phyloP scores from a whole-genome alignment of 2,888 invertebrate genomes.

The Epiperipatus broadwayi region DNA sequence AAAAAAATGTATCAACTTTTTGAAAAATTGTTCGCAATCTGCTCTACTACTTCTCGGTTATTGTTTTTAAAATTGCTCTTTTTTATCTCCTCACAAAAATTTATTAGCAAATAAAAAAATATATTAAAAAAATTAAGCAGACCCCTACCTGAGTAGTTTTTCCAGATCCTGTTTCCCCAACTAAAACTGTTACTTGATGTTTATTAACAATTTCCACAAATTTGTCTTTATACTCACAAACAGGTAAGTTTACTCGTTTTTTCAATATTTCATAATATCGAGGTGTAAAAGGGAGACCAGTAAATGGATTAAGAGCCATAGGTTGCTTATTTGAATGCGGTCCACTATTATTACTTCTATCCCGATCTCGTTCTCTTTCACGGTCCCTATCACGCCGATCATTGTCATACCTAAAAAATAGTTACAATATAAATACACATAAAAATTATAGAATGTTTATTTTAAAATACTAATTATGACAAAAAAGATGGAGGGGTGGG shows the following conservation, averaged over 20 bases:
- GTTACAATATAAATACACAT: too few relatives aligned
- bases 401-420: too few relatives aligned
- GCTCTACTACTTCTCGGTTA: too few relatives aligned
- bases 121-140: background rate
- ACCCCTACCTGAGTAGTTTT: constrained; percentile 68
- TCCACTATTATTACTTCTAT: too few relatives aligned
- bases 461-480: too few relatives aligned
- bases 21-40: too few relatives aligned
- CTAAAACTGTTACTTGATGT: constrained; percentile 83
- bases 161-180: constrained; percentile 98
- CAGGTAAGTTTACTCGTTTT: constrained; percentile 75
- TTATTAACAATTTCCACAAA: constrained; percentile 82
- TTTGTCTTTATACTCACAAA: constrained; percentile 91
- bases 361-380: too few relatives aligned
- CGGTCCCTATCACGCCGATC: too few relatives aligned
- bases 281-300: constrained; percentile 61
- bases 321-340: too few relatives aligned
- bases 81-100: background rate
- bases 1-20: too few relatives aligned
- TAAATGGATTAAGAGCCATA: constrained; percentile 73
- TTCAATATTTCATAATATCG: constrained; percentile 70
- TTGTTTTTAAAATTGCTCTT: background rate
- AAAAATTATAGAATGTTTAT: too few relatives aligned
- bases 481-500: too few relatives aligned
- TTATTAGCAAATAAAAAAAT: background rate